Percentiles rank a stretch among this genome's conserved stretches.
These are phyloP conservation scores for Oxystoma pomonae DNA, from an alignment of 2,888 invertebrate species.

Conservation along the genomic window DNA sequence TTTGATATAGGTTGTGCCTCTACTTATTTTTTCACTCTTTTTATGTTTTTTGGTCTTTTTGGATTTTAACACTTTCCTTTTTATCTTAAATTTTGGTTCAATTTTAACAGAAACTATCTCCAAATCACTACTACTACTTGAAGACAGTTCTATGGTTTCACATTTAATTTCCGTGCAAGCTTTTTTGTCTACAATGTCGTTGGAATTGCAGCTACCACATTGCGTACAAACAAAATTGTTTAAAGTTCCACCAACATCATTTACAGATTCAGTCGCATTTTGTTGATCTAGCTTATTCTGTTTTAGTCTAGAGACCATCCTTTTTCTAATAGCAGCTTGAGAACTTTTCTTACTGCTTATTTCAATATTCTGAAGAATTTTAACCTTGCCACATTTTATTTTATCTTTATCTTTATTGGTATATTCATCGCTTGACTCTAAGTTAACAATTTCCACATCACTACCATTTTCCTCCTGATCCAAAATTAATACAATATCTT, in stretches of 20 bases:
- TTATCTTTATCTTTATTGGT: background rate
- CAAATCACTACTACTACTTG: background rate
- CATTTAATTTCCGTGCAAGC: background rate
- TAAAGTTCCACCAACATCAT: no score
- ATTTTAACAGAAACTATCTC: background rate
- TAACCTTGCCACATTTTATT: background rate
- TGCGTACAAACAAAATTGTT: background rate
- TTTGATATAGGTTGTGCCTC: background rate
- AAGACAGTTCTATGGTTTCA: background rate
- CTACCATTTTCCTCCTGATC: background rate
- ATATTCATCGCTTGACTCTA: background rate
- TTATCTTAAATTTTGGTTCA: background rate
- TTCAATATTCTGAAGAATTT: background rate
- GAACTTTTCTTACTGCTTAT: background rate
- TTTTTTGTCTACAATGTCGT: background rate
- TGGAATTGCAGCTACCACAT: background rate
- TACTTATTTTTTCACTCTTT: background rate
- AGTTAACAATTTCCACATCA: background rate
- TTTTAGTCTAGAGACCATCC: background rate
- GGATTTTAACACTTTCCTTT: background rate
- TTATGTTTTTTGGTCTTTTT: background rate
- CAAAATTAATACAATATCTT: background rate
- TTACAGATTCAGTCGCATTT: background rate
- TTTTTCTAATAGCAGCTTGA: background rate
- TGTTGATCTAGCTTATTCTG: no score